These are phyloP conservation scores for Coregonus suidteri DNA, from an alignment of 2,797 vertebrate species.

Conservation along the genomic window DNA sequence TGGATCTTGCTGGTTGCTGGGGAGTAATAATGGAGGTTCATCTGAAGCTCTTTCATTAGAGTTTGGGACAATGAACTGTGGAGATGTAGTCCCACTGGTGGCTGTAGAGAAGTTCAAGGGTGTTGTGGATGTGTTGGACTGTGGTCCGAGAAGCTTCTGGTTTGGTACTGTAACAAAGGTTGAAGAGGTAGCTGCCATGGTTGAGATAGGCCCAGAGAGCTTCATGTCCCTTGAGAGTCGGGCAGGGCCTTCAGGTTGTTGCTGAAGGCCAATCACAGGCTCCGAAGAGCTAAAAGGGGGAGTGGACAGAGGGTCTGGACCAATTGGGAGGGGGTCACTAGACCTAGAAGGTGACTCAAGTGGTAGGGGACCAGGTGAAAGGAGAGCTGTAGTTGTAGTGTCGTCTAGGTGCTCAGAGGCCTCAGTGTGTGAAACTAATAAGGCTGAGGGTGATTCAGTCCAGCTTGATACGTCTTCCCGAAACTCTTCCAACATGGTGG, in stretches of 20 bases:
- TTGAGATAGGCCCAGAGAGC: slow-evolving; percentile 39
- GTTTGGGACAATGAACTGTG: slow-evolving; percentile 33
- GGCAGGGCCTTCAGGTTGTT: slow-evolving; percentile 36
- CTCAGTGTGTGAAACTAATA: slow-evolving; percentile 53
- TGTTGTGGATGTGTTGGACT: slow-evolving; percentile 38
- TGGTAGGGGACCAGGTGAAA: slow-evolving; percentile 47
- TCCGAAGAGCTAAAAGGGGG: slow-evolving; percentile 45
- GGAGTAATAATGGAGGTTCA: slow-evolving; percentile 21
- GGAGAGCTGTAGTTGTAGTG: slow-evolving; percentile 18
- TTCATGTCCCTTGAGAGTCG: slow-evolving; percentile 48
- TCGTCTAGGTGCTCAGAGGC: slow-evolving; percentile 49
- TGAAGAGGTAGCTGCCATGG: slow-evolving; percentile 36
- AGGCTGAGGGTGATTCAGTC: slow-evolving; percentile 56
- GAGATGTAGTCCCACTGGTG: slow-evolving; percentile 22
- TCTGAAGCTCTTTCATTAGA: slow-evolving; percentile 34
- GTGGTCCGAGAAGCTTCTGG: slow-evolving; percentile 31
- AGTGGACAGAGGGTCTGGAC: slow-evolving; percentile 39
- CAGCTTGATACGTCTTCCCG: slow-evolving; percentile 47
- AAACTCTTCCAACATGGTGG: slow-evolving; percentile 49
- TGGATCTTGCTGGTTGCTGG: slow-evolving; percentile 27
- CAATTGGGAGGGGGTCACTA: slow-evolving; percentile 36
- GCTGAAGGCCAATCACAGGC: slow-evolving; percentile 27
- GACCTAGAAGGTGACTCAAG: slow-evolving; percentile 37
- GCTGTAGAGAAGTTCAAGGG: slow-evolving; percentile 21
- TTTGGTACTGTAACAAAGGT: slow-evolving; percentile 29